These are phyloP conservation scores for Argyresthia goedartella DNA, from an alignment of 2,888 invertebrate species.

Conservation along the genomic window DNA sequence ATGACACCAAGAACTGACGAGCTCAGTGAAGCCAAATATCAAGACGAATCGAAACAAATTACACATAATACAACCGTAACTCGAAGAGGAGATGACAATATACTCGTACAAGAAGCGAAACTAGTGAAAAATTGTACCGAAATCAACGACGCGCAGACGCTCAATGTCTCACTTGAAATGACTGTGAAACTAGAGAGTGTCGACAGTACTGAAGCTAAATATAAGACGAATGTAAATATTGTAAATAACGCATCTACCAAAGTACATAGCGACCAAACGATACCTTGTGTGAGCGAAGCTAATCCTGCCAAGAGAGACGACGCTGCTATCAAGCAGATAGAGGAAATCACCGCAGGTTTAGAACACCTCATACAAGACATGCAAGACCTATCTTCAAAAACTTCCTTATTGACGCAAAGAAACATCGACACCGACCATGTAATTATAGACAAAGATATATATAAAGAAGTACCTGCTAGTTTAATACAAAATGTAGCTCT, in stretches of 20 bases:
- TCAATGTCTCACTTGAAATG: slow-evolving; percentile 31
- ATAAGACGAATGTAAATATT: slow-evolving; percentile 13
- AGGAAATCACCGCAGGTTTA: slow-evolving; percentile 50
- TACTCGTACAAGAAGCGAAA: slow-evolving; percentile 33
- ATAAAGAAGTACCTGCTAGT: slow-evolving; percentile 37
- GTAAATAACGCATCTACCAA: slow-evolving; percentile 22
- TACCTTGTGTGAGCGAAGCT: slow-evolving; percentile 8
- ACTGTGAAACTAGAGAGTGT: slow-evolving; percentile 29
- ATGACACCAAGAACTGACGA: no score
- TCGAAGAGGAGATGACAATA: slow-evolving; percentile 19
- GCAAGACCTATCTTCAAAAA: slow-evolving; percentile 38
- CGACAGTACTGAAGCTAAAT: slow-evolving; percentile 1
- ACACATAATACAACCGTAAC: slow-evolving; percentile 31
- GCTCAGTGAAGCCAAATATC: slow-evolving; percentile 5
- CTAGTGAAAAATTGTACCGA: slow-evolving; percentile 32
- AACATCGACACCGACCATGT: slow-evolving; percentile 8
- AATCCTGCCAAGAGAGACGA: slow-evolving; percentile 15
- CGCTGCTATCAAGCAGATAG: slow-evolving; percentile 43
- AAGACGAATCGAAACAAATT: slow-evolving; percentile 31
- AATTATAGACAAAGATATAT: slow-evolving; percentile 14
- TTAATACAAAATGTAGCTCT: slow-evolving; percentile 41
- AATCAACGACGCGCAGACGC: slow-evolving; percentile 25
- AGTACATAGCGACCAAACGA: slow-evolving; percentile 30
- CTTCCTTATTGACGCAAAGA: slow-evolving; percentile 13
- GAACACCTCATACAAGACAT: slow-evolving; percentile 52